phyloP scores from a whole-genome alignment of 2,888 invertebrate species.

The Caenorhabditis drosophilae region DNA sequence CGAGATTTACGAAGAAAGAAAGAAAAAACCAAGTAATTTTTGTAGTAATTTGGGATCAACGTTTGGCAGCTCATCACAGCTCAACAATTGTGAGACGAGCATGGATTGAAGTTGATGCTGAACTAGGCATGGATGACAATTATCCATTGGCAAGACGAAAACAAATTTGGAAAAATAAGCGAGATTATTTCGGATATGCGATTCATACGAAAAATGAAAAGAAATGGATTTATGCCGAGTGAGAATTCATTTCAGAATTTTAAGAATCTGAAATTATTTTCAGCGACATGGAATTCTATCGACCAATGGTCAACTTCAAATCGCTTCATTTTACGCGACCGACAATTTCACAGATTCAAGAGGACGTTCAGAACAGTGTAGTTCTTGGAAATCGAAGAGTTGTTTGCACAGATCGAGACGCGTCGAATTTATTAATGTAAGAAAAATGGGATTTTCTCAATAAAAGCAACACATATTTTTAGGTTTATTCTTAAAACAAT shows the following conservation, averaged over 20 bases:
- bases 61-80: conserved; percentile 14
- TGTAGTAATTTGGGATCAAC: conserved; percentile 35
- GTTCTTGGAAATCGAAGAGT: conserved; percentile 10
- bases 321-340: conserved; percentile 14
- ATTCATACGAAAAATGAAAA: conserved; percentile 1
- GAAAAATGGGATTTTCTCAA: not conserved
- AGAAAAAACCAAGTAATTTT: not conserved
- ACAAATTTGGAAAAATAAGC: conserved; percentile 37
- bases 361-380: conserved; percentile 1
- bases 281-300: conserved; percentile 27
- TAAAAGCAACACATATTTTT: not conserved
- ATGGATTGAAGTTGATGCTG: conserved; percentile 14
- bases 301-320: conserved; percentile 24
- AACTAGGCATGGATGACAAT: conserved; percentile 14
- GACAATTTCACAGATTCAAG: not conserved
- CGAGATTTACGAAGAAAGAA: not conserved
- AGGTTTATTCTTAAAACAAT: conserved; percentile 25
- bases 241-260: no score
- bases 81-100: conserved; percentile 10
- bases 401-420: conserved; percentile 5
- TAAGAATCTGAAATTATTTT: no score
- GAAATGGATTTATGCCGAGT: conserved; percentile 16
- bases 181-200: conserved; percentile 17
- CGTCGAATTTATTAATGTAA: conserved; percentile 14
- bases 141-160: conserved; percentile 21